phyloP scores from a whole-genome alignment of 2,797 vertebrate genomes.

The Heliangelus exortis region DNA sequence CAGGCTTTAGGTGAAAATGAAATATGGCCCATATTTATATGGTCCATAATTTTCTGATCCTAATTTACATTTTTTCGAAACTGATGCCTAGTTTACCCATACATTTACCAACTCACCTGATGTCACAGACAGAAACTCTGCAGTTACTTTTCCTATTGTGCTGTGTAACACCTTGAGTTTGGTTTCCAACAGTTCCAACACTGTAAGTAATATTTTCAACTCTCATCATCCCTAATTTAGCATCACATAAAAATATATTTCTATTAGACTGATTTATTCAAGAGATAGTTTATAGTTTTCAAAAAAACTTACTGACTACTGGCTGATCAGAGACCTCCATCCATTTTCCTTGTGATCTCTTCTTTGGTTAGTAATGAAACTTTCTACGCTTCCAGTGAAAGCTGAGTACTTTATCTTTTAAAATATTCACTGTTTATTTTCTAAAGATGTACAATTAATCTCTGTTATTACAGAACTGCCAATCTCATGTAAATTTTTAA shows the following conservation, averaged over 20 bases:
- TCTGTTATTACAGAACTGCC: background rate
- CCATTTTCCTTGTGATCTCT: background rate
- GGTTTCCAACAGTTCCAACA: background rate
- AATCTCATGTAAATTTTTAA: background rate
- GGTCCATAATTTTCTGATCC: fast-evolving
- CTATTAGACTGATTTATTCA: background rate
- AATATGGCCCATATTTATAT: background rate
- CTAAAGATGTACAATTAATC: background rate
- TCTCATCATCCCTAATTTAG: background rate
- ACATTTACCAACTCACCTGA: background rate
- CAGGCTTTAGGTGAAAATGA: background rate
- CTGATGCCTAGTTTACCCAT: background rate
- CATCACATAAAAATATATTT: background rate
- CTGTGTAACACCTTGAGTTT: background rate
- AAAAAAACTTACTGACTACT: background rate
- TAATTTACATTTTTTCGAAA: background rate
- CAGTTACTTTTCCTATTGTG: background rate
- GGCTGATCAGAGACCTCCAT: background rate
- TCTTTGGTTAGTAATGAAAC: background rate
- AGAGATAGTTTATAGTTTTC: background rate
- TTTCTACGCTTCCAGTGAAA: background rate
- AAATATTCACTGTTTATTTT: background rate
- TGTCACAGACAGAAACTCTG: background rate
- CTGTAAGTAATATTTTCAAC: background rate
- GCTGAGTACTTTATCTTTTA: background rate